phyloP scores from a whole-genome alignment of 2,113 vertebrate genomes.

The Pongo pygmaeus region DNA sequence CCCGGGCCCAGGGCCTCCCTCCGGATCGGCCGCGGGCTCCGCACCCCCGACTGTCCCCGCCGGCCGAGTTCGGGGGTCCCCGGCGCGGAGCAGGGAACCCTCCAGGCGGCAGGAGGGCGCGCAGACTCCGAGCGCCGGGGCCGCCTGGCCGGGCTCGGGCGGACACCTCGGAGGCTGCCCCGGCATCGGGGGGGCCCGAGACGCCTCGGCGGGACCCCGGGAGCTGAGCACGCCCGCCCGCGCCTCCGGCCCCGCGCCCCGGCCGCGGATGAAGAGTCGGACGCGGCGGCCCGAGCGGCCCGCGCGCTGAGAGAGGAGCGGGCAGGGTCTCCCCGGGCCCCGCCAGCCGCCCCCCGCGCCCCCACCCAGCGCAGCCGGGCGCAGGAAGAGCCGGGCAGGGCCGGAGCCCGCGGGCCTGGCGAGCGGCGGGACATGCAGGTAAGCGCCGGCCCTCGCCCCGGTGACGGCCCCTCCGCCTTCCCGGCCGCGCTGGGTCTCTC shows the following conservation, averaged over 20 bases:
- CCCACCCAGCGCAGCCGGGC: neutral
- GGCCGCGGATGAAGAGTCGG: neutral
- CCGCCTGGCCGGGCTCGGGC: neutral
- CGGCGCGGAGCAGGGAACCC: neutral
- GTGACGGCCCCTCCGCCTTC: neutral
- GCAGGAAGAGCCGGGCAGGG: conserved; percentile 61
- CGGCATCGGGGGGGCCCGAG: neutral
- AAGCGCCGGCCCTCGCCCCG: conserved; percentile 12
- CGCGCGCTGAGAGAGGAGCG: conserved; percentile 9
- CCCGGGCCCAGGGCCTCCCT: neutral
- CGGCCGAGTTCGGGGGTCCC: neutral
- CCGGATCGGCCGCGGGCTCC: neutral
- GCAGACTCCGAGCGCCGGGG: neutral
- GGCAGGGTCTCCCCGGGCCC: neutral
- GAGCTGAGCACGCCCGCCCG: neutral
- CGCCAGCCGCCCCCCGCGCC: neutral
- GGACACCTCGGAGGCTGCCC: neutral
- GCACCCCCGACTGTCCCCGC: neutral
- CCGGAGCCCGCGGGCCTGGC: neutral
- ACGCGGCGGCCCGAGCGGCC: neutral
- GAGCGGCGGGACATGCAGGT: conserved; percentile 60
- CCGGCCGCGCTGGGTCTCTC: neutral
- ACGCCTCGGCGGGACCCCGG: neutral
- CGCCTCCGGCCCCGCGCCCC: neutral
- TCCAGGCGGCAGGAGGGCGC: neutral